Evolutionary conservation across 2,888 invertebrate genomes (phyloP), one percentile per base, ranked within the genome.

Genomic region (Drosophila lutescens): DNA sequence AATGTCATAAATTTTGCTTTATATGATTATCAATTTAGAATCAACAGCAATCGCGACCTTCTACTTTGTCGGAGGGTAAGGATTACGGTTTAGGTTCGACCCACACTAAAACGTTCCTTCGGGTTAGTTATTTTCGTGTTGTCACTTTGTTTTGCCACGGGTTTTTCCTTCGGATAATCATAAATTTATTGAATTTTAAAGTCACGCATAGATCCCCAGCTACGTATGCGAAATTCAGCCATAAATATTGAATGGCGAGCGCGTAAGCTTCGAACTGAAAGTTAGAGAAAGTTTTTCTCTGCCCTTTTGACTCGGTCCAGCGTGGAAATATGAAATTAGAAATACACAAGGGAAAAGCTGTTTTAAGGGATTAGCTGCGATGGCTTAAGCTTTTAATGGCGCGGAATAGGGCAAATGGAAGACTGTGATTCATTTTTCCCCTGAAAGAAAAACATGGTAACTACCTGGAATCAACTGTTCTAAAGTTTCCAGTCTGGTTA

Each of bases 141-240:
- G 63, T 67, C 72, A 69, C 71, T 59, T 73, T 75, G 60, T 41
- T 41, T 54, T 50, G 44, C 41, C 53, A 9, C 41, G 57, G 66
- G n/a, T 67, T 41, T 41, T 26, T 74, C 61, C 56, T 59, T 67
- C 57, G 50, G 70, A 88, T 86, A 88, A 89, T 89, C 90, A 89
- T 87, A 90, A 87, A 89, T 90, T 90, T 90, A 90, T 90, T 90
- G 90, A 85, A 86, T 87, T 87, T 87, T 82, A 76, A 79, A 87
- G 74, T 70, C 67, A 47, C 40, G 49, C 66, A 44, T 50, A 50
- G 50, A 67, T 32, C 50, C 59, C 54, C 34, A 74, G 40, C 38
- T 38, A 66, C 46, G 54, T 70, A 54, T 72, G 71, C 59, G 56
- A 71, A 60, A 51, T 61, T 57, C 32, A 49, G 40, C 40, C 70